These are phyloP conservation scores for Ormyrus thymus DNA, from an alignment of 2,888 invertebrate genomes.

Conservation along the genomic window DNA sequence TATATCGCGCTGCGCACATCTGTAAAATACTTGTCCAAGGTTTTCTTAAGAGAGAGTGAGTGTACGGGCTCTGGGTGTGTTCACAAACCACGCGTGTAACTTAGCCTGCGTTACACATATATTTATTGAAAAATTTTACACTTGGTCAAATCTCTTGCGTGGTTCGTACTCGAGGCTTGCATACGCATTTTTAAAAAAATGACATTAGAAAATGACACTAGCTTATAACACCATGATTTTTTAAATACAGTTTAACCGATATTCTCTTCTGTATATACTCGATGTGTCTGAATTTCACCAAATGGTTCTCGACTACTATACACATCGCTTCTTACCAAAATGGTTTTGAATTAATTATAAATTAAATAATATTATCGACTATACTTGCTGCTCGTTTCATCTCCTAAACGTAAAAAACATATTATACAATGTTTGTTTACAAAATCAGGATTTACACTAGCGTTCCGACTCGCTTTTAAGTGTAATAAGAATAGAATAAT, in stretches of 20 bases:
- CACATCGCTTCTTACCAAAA: slow-evolving; percentile 58
- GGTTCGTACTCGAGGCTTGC: slow-evolving; percentile 43
- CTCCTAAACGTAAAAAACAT: slow-evolving; percentile 64
- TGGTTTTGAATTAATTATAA: slow-evolving; percentile 67
- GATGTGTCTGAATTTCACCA: slow-evolving; percentile 43
- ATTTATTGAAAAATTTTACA: slow-evolving; percentile 28
- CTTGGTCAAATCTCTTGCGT: slow-evolving; percentile 46
- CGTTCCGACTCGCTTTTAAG: slow-evolving; percentile 67
- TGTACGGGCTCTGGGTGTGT: slow-evolving; percentile 5
- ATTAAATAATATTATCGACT: slow-evolving; percentile 72
- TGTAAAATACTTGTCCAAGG: slow-evolving; percentile 38
- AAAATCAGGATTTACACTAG: slow-evolving; percentile 73
- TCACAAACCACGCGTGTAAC: slow-evolving; percentile 28
- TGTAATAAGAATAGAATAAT: slow-evolving; percentile 72
- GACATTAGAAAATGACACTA: slow-evolving; percentile 61
- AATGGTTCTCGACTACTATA: slow-evolving; percentile 51
- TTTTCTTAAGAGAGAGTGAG: slow-evolving; percentile 21
- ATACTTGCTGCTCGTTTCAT: slow-evolving; percentile 60
- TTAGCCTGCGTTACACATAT: slow-evolving; percentile 19
- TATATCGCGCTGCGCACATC: slow-evolving; percentile 13
- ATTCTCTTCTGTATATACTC: slow-evolving; percentile 46
- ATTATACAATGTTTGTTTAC: slow-evolving; percentile 71
- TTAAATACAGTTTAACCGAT: slow-evolving; percentile 52
- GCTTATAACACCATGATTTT: slow-evolving; percentile 58
- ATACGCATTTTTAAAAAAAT: slow-evolving; percentile 48